Percentiles rank a stretch among this genome's conserved stretches.
Conservation (phyloP, 2,797 vertebrate species). For the Brachyalestes nurse region DNA sequence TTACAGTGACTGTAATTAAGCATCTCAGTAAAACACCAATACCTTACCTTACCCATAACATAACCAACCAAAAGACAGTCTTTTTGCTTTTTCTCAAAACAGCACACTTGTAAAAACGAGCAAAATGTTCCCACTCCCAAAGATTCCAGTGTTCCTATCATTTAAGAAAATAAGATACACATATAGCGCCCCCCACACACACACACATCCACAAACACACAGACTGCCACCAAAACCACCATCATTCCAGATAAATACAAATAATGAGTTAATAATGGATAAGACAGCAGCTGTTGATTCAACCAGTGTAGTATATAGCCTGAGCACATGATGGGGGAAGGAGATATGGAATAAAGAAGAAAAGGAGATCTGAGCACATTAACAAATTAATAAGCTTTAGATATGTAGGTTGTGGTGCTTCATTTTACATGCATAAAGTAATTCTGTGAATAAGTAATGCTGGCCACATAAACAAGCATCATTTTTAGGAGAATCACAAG, state of each 20-base stretch:
- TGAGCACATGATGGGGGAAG: conserved; percentile 6
- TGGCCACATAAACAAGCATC: no score
- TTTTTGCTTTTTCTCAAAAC: no score
- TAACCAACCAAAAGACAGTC: no score
- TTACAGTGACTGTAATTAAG: no score
- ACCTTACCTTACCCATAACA: no score
- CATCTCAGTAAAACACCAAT: no score
- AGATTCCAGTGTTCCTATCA: no score
- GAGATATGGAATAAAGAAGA: background rate
- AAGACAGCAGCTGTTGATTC: conserved; percentile 50
- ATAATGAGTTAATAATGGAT: conserved; percentile 48
- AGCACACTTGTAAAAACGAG: no score
- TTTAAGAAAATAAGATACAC: no score
- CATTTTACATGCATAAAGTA: background rate
- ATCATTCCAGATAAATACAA: background rate
- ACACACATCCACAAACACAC: no score
- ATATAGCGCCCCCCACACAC: no score
- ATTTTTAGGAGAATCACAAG: background rate
- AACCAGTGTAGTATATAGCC: conserved; percentile 62
- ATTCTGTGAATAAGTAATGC: background rate
- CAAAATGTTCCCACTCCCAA: no score
- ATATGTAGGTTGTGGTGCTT: background rate
- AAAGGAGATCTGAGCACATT: conserved; percentile 18
- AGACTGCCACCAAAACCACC: background rate
- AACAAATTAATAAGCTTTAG: conserved; percentile 46